phyloP scores from a whole-genome alignment of 2,888 invertebrate genomes.

The Molorchus minor region DNA sequence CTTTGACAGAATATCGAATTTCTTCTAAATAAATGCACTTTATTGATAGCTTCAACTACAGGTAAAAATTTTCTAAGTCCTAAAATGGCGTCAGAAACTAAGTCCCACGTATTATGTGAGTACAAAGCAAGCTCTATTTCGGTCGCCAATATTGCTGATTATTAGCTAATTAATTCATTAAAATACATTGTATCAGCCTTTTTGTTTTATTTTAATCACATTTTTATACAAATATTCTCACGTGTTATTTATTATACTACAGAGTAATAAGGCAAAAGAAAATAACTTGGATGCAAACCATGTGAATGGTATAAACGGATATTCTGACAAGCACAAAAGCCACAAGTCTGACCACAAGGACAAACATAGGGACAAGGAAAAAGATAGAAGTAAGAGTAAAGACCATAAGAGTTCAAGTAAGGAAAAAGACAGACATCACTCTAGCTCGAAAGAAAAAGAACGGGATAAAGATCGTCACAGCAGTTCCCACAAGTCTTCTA shows the following conservation, averaged over 20 bases:
- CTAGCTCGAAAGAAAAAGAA: conserved; percentile 70
- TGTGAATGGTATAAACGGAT: conserved; percentile 85
- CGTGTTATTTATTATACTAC: conserved; percentile 31
- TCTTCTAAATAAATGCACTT: conserved; percentile 50
- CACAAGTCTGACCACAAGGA: conserved; percentile 69
- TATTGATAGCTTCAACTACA: conserved; percentile 64
- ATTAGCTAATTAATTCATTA: conserved; percentile 11
- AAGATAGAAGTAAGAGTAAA: conserved; percentile 56
- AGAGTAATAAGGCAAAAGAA: conserved; percentile 49
- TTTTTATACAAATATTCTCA: conserved; percentile 24
- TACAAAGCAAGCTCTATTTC: conserved; percentile 27
- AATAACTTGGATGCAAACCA: conserved; percentile 62
- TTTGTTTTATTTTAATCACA: neutral
- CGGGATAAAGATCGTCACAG: conserved; percentile 65
- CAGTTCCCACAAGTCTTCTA: conserved; percentile 54
- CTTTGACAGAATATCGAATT: conserved; percentile 39
- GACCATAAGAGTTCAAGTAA: conserved; percentile 57
- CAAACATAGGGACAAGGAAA: conserved; percentile 70
- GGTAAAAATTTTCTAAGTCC: conserved; percentile 78
- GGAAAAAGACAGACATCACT: conserved; percentile 71
- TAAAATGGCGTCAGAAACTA: conserved; percentile 87
- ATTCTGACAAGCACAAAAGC: conserved; percentile 66
- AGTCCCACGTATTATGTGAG: conserved; percentile 66
- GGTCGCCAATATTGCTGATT: conserved; percentile 24
- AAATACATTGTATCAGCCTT: neutral